Conservation (phyloP, 2,797 vertebrate genomes). For the Vireo griseus region DNA sequence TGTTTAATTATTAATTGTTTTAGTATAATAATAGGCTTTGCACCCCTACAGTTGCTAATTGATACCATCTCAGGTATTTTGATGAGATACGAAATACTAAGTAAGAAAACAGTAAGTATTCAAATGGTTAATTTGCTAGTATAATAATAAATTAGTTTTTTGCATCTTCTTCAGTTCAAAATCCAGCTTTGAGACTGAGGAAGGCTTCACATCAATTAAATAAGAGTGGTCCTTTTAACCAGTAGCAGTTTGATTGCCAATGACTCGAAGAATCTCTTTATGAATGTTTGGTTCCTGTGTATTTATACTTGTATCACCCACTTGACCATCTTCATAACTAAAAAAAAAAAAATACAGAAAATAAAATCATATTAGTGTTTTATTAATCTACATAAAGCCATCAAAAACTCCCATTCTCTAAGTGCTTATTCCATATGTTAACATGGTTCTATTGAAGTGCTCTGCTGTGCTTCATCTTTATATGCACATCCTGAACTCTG, state of each 20-base stretch:
- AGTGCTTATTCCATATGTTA: not conserved
- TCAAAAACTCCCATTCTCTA: not conserved
- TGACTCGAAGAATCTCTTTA: slow-evolving; percentile 89
- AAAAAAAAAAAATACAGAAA: slow-evolving; percentile 52
- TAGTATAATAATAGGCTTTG: slow-evolving; percentile 71
- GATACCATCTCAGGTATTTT: slow-evolving; percentile 70
- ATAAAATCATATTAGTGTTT: not conserved
- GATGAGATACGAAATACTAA: slow-evolving; percentile 76
- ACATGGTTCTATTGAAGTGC: not conserved
- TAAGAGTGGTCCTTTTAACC: slow-evolving; percentile 78
- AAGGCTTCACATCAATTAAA: slow-evolving; percentile 67
- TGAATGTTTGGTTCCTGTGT: slow-evolving; percentile 87
- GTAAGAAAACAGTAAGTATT: slow-evolving; percentile 78
- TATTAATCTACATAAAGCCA: not conserved
- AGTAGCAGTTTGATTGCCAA: slow-evolving; percentile 90
- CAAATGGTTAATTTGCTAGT: slow-evolving; percentile 77
- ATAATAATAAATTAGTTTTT: slow-evolving; percentile 76
- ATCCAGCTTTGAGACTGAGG: slow-evolving; percentile 86
- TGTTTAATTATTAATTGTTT: slow-evolving; percentile 64
- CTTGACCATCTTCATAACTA: slow-evolving; percentile 90
- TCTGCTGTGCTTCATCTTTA: not conserved
- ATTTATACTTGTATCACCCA: slow-evolving; percentile 88
- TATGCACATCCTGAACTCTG: not conserved
- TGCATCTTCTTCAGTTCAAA: slow-evolving; percentile 83
- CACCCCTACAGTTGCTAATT: slow-evolving; percentile 69